Evolutionary conservation across 1,140 invertebrate species (phyloP).

Genomic region (Drosophila lacteicornis): DNA sequence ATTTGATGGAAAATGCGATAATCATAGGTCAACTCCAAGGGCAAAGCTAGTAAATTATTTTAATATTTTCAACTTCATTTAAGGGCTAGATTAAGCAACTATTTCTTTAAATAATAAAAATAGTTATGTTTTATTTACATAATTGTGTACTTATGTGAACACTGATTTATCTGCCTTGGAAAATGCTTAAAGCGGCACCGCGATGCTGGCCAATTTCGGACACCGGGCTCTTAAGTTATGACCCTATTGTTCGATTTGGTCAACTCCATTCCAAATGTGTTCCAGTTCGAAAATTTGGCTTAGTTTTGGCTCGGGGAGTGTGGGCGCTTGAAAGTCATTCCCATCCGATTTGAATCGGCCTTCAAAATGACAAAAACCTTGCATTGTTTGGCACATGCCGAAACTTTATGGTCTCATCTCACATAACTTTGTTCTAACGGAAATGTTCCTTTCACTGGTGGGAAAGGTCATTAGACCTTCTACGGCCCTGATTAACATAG

Average conservation of each 20-base stretch:
- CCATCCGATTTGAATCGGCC: slow-evolving; percentile 11
- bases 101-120: background rate
- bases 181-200: background rate
- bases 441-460: slow-evolving; percentile 28
- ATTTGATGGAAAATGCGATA: too few species aligned
- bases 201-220: slow-evolving; percentile 9
- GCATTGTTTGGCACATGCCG: slow-evolving; percentile 20
- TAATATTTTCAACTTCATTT: too few species aligned
- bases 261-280: slow-evolving; percentile 18
- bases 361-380: slow-evolving; percentile 19
- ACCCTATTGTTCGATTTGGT: slow-evolving; percentile 38
- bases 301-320: slow-evolving; percentile 17
- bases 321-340: slow-evolving; percentile 28
- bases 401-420: slow-evolving; percentile 5
- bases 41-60: too few species aligned
- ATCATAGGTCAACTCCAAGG: too few species aligned
- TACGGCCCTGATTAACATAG: slow-evolving; percentile 37
- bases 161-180: background rate
- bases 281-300: slow-evolving; percentile 37
- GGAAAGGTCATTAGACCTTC: slow-evolving; percentile 57
- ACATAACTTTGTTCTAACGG: slow-evolving; percentile 16
- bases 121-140: background rate
- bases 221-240: slow-evolving; percentile 27
- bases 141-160: background rate
- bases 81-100: too few species aligned